These are phyloP conservation scores for Synergus umbraculus DNA, from an alignment of 2,888 invertebrate species.

Conservation along the genomic window DNA sequence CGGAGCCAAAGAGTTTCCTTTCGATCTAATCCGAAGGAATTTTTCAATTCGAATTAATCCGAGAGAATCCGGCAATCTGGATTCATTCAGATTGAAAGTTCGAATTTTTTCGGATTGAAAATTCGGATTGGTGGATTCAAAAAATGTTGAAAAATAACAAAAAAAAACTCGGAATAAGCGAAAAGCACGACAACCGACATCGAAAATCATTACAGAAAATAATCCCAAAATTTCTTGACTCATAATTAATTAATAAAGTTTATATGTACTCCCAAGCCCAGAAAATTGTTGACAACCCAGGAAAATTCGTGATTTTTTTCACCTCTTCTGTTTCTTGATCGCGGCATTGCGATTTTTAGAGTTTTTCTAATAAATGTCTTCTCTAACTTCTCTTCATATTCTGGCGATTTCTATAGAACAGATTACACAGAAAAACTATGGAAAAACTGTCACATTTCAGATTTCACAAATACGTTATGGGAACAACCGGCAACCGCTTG, in stretches of 20 bases:
- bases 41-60: too few species aligned
- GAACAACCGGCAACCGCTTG: too few species aligned
- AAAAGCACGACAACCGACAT: not conserved
- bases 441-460: not conserved
- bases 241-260: not conserved
- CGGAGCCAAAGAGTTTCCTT: too few species aligned
- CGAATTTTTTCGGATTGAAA: too few species aligned
- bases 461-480: too few species aligned
- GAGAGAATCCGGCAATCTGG: too few species aligned
- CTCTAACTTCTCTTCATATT: not conserved
- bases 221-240: not conserved
- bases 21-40: too few species aligned
- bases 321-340: slow-evolving; percentile 63
- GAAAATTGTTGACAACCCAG: not conserved
- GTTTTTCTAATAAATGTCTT: slow-evolving; percentile 16
- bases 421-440: slow-evolving; percentile 7
- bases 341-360: slow-evolving; percentile 55
- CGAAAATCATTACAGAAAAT: not conserved
- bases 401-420: slow-evolving; percentile 33
- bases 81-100: too few species aligned
- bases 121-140: too few species aligned
- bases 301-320: slow-evolving; percentile 25
- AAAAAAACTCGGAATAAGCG: not conserved
- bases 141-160: not conserved
- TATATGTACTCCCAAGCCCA: not conserved